Evolutionary conservation across 1,140 invertebrate genomes (phyloP).

Genomic region (Copidosoma floridanum): DNA sequence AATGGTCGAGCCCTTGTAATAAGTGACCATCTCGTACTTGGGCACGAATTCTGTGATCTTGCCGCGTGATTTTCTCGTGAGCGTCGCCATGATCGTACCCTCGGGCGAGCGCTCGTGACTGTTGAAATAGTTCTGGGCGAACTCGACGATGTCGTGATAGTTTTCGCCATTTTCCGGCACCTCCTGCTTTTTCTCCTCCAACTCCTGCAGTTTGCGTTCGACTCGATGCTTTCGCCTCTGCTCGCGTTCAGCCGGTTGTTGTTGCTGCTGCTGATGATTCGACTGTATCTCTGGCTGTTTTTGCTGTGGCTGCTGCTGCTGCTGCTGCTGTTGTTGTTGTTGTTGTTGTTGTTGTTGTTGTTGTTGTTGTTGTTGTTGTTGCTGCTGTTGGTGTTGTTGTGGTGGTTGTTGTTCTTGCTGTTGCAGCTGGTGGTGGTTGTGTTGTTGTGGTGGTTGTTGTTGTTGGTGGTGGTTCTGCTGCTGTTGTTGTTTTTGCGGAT

Average conservation of each 20-base stretch:
- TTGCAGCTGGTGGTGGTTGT: constrained; percentile 15
- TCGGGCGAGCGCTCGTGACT: constrained; percentile 81
- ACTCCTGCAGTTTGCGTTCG: constrained; percentile 80
- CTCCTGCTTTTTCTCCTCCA: constrained; percentile 62
- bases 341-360: constrained; percentile 24
- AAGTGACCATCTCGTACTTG: constrained; percentile 91
- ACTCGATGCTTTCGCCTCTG: constrained; percentile 79
- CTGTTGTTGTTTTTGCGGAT: not conserved
- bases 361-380: not conserved
- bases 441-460: not conserved
- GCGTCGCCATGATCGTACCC: constrained; percentile 84
- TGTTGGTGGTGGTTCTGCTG: not conserved
- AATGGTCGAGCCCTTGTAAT: constrained; percentile 83
- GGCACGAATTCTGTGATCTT: constrained; percentile 78
- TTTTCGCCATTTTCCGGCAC: constrained; percentile 54
- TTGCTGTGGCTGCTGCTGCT: constrained; percentile 27
- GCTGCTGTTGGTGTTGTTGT: not conserved
- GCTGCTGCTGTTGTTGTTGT: constrained; percentile 26
- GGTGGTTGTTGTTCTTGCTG: not conserved
- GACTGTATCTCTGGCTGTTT: constrained; percentile 16
- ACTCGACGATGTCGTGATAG: constrained; percentile 85
- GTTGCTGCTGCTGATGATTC: constrained; percentile 24
- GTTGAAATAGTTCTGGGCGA: constrained; percentile 92
- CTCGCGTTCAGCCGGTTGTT: constrained; percentile 62
- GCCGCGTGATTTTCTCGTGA: constrained; percentile 73